Evolutionary conservation across 1,140 invertebrate genomes (phyloP).

Genomic region (Carcinoscorpius rotundicauda): DNA sequence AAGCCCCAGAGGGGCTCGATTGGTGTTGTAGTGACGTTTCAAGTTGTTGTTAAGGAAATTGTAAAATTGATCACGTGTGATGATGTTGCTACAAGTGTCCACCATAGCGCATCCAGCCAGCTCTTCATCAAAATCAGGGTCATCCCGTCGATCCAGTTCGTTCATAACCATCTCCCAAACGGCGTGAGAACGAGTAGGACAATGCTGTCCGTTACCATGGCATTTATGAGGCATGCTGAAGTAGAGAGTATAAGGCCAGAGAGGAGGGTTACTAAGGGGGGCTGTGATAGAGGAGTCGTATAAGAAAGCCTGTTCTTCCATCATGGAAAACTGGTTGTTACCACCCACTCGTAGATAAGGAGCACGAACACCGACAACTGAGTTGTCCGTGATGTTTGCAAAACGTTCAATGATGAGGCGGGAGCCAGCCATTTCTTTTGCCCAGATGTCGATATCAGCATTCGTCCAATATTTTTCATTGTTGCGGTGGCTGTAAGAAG

Average conservation of each 20-base stretch:
- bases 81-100: slow-evolving; percentile 27
- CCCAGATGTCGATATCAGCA: slow-evolving; percentile 78
- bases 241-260: slow-evolving; percentile 90
- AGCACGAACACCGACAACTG: slow-evolving; percentile 49
- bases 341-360: slow-evolving; percentile 82
- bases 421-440: slow-evolving; percentile 88
- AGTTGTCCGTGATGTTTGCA: slow-evolving; percentile 71
- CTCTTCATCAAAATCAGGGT: slow-evolving; percentile 78
- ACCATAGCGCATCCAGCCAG: slow-evolving; percentile 48
- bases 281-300: slow-evolving; percentile 90
- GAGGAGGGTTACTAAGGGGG: slow-evolving; percentile 51
- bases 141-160: slow-evolving; percentile 78
- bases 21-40: slow-evolving; percentile 81
- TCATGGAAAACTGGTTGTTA: slow-evolving; percentile 91
- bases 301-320: slow-evolving; percentile 85
- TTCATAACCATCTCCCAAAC: slow-evolving; percentile 96
- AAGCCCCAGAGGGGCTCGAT: slow-evolving; percentile 85
- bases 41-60: slow-evolving; percentile 42
- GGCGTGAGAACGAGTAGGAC: slow-evolving; percentile 74
- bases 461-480: slow-evolving; percentile 50
- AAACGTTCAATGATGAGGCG: slow-evolving; percentile 69
- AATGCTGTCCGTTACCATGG: slow-evolving; percentile 44
- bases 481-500: slow-evolving; percentile 44
- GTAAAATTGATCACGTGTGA: slow-evolving; percentile 27
- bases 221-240: slow-evolving; percentile 91